Evolutionary conservation across 2,113 vertebrate genomes (phyloP).

Genomic region (Pavo muticus): DNA sequence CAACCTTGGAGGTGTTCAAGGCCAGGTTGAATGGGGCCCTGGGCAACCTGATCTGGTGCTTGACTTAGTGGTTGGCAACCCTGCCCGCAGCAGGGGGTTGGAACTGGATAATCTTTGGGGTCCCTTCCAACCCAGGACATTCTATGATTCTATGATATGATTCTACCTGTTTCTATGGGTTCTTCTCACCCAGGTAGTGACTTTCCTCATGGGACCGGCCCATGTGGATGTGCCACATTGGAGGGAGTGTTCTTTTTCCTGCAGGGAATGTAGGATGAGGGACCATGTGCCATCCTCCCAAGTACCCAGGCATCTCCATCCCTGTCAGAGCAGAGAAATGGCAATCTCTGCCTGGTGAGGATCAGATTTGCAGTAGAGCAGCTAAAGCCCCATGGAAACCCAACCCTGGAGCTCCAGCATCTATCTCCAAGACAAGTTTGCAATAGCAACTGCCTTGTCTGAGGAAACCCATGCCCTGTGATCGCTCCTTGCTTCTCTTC

Average conservation of each 20-base stretch:
- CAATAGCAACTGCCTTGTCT: neutral
- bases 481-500: neutral
- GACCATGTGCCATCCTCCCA: neutral
- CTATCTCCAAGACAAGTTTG: neutral
- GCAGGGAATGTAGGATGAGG: neutral
- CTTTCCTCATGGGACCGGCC: neutral
- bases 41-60: too few relatives aligned
- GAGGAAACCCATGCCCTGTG: neutral
- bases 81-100: too few relatives aligned
- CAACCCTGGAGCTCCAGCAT: neutral
- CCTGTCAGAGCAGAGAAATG: neutral
- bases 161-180: neutral
- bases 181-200: neutral
- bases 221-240: rapidly evolving
- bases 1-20: too few relatives aligned
- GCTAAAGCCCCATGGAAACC: neutral
- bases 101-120: too few relatives aligned
- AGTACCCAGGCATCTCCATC: neutral
- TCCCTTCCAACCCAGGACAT: too few relatives aligned
- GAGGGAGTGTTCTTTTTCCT: neutral
- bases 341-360: neutral
- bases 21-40: too few relatives aligned
- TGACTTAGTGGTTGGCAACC: too few relatives aligned
- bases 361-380: neutral
- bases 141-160: too few relatives aligned